These are phyloP conservation scores for Sebastes fasciatus DNA, from an alignment of 2,113 vertebrate genomes.

Conservation along the genomic window DNA sequence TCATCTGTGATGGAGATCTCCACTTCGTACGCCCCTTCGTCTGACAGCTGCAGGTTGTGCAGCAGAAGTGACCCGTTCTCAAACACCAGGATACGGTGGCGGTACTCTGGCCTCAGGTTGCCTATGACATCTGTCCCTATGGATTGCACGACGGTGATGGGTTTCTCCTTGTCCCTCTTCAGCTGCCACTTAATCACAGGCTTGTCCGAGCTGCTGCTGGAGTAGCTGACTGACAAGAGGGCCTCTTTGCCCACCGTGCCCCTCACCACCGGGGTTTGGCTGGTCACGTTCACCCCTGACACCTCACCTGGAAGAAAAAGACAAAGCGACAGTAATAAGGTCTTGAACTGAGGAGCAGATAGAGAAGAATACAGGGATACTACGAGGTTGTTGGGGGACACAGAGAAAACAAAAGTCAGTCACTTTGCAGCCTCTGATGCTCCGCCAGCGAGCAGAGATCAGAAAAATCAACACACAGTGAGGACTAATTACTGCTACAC, in stretches of 20 bases:
- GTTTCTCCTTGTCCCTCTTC: conserved; percentile 89
- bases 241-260: conserved; percentile 91
- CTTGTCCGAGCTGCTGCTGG: conserved; percentile 91
- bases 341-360: not conserved
- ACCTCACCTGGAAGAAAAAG: conserved; percentile 83
- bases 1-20: conserved; percentile 99
- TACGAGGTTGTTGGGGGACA: not conserved
- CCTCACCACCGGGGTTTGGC: conserved; percentile 87
- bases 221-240: conserved; percentile 94
- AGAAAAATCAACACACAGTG: conserved; percentile 6
- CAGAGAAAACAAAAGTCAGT: not conserved
- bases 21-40: conserved; percentile 95
- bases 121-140: conserved; percentile 95
- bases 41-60: conserved; percentile 90
- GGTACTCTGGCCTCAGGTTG: conserved; percentile 92
- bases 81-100: conserved; percentile 91
- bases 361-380: not conserved
- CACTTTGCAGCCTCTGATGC: conserved; percentile 3
- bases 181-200: conserved; percentile 98
- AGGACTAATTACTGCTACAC: conserved; percentile 10
- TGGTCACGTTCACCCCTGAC: conserved; percentile 93
- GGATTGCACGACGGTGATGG: conserved; percentile 95
- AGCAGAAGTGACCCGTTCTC: conserved; percentile 95
- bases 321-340: not conserved
- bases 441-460: not conserved